Evolutionary conservation across 2,113 vertebrate species (phyloP).

Genomic region (rabbit (Oryctolagus cuniculus)): mOryCun1.1 NC_091433.1:129097001-129097500

Average conservation of each 20-base stretch:
- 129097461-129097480: background rate
- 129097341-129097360: background rate
- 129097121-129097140: background rate
- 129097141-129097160: background rate
- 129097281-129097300: background rate
- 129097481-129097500: background rate
- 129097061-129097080: background rate
- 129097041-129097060: constrained; percentile 42
- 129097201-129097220: background rate
- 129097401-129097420: background rate
- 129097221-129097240: background rate
- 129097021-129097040: background rate
- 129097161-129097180: background rate
- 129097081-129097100: background rate
- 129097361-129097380: background rate
- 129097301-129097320: background rate
- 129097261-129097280: background rate
- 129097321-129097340: constrained; percentile 1
- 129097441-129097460: background rate
- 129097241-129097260: background rate
- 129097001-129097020: constrained; percentile 27
- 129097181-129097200: background rate
- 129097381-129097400: background rate
- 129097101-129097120: background rate
- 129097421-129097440: background rate